Evolutionary conservation across 2,888 invertebrate species (phyloP).

Genomic region (Cryptocephalus moraei): DNA sequence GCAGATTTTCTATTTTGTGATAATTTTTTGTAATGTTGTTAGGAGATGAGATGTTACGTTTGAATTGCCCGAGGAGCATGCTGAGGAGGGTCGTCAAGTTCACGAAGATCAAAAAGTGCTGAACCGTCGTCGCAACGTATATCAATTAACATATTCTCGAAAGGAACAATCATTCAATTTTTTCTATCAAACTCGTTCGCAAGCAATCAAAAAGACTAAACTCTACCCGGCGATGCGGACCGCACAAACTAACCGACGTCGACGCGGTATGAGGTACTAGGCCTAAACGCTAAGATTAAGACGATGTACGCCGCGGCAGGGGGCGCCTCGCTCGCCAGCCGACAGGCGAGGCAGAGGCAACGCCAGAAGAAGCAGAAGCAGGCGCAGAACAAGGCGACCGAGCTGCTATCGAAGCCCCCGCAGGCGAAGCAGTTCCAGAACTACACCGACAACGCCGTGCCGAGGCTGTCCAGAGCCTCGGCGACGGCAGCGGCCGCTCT

Average conservation of each 20-base stretch:
- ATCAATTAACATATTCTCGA: conserved; percentile 8
- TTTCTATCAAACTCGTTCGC: conserved; percentile 3
- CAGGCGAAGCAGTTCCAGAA: conserved; percentile 47
- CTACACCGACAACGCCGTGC: conserved; percentile 42
- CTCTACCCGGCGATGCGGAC: too few relatives aligned
- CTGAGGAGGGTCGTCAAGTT: conserved; percentile 19
- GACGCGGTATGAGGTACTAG: not conserved
- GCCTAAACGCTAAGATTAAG: conserved; percentile 16
- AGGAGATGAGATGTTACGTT: conserved; percentile 18
- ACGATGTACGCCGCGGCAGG: conserved; percentile 83
- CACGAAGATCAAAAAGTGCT: conserved; percentile 20
- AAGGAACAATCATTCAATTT: conserved; percentile 6
- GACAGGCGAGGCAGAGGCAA: conserved; percentile 57
- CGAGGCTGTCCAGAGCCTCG: conserved; percentile 44
- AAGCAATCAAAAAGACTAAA: conserved; percentile 1
- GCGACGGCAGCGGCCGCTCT: conserved; percentile 24
- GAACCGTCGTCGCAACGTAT: not conserved
- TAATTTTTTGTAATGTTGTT: conserved; percentile 17
- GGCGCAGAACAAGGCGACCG: conserved; percentile 44
- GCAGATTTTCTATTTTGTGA: conserved; percentile 21
- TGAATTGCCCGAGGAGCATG: conserved; percentile 17
- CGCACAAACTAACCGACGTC: conserved; percentile 1
- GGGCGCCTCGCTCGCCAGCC: conserved; percentile 77
- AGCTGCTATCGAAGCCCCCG: conserved; percentile 24
- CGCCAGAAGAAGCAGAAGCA: conserved; percentile 41